These are phyloP conservation scores for Candoia aspera DNA, from an alignment of 2,113 vertebrate species.

Conservation along the genomic window DNA sequence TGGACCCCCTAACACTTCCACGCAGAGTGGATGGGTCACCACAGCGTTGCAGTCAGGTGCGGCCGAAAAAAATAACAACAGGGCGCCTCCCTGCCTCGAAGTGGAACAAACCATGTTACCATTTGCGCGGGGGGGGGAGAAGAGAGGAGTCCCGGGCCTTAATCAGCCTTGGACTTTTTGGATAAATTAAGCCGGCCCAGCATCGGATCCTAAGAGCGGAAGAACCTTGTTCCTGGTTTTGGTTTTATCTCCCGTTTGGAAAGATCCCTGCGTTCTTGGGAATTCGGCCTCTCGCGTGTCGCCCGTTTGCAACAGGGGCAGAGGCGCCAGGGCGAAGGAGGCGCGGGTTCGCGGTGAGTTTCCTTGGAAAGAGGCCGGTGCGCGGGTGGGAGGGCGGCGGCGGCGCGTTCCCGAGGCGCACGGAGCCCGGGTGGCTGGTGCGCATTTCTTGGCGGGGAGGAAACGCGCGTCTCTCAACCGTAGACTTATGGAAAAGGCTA, in stretches of 20 bases:
- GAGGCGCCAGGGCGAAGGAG: background rate
- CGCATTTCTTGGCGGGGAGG: background rate
- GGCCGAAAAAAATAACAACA: background rate
- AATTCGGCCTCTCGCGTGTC: background rate
- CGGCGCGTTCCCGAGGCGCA: too few relatives aligned
- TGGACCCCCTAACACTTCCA: background rate
- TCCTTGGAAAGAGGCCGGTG: background rate
- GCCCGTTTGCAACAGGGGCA: background rate
- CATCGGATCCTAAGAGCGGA: too few relatives aligned
- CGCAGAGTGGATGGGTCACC: background rate
- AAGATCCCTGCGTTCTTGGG: background rate
- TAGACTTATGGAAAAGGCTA: constrained; percentile 27
- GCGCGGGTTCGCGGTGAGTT: background rate
- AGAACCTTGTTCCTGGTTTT: background rate
- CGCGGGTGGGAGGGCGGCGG: background rate
- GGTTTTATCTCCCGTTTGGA: background rate
- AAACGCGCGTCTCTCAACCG: background rate
- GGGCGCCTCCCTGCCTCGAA: background rate
- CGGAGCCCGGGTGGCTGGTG: background rate
- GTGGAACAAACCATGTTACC: background rate
- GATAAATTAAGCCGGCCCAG: background rate
- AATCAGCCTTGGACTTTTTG: background rate
- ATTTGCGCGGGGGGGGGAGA: background rate
- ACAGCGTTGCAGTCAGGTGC: too few relatives aligned
- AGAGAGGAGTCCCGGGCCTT: background rate